Base-by-base conservation (phyloP, 2,888 invertebrate species). In the Thymelicus lineola region DNA sequence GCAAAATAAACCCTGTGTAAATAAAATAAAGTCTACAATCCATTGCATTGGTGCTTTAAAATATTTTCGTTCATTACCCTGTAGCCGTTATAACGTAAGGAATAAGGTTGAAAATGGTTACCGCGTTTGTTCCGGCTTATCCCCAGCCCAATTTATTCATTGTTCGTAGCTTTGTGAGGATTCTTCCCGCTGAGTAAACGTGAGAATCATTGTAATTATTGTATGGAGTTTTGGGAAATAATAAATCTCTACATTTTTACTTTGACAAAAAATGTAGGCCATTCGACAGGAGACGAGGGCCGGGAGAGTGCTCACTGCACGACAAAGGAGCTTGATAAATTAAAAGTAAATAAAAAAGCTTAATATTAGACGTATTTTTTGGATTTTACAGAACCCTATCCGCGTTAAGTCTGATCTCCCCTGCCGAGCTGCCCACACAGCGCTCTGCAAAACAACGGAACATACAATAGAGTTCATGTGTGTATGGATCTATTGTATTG, bases 171-270 rank as follows among this genome's bases (percentile, higher is more conserved):
- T 68, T 68, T 68, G 68, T 68, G 61, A 61, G 67, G 68, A 68
- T 68, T 68, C 68, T 68, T 67, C 68, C 68, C 68, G 68, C 68
- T 68, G 62, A 62, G 68, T 62, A 68, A 68, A 68, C 68, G 68
- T 68, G 68, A 67, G 67, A 67, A 61, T 67, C 67, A 61, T 67
- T 61, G 67, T 67, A 67, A 67, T 67, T 67, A 67, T 67, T 67
- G 67, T 67, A 67, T 38, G 61, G 67, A 61, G 60, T 67, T 67
- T 67, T 59, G 53, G 67, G 67, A 67, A 67, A 61, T 61, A 61
- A 67, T 67, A 67, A 67, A 68, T 68, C 67, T 68, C 61, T 15
- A 55, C 61, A 61, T 68, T 60, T 60, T 66, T 50, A 50, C 35
- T 35, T 48, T 66, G 20, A 53, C 60, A 66, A 66, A 66, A 66